Base-by-base conservation (phyloP, 2,888 invertebrate genomes). In the Trachelus stipa region DNA sequence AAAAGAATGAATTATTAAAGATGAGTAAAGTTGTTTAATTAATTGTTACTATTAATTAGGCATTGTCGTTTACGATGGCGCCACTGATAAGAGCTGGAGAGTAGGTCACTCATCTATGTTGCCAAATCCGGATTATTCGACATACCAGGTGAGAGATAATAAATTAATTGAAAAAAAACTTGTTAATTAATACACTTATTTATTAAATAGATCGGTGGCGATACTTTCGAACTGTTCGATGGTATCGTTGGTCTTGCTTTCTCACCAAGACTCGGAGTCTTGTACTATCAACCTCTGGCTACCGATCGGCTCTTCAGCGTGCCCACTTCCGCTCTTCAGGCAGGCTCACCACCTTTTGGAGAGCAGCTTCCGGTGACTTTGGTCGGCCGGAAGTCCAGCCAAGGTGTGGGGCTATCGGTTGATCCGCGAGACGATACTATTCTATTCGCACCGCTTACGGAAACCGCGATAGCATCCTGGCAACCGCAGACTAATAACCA, bases 331-430 rank as follows among this genome's bases (percentile, higher is more conserved):
- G 95, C 94, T 0, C 91, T 97, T 30, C 94, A 94, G 2, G 93
- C 95, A 1, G 97, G 97, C 0, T 96, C 97, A 0, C 93, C 94
- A 1, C 94, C 95, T 0, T 94, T 94, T 83, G 95, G 94, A 68
- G 94, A 95, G 73, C 94, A 95, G 82, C 90, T 97, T 76, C 96
- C 96, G 0, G 95, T 97, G 0, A 94, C 94, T 81, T 92, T 97
- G 73, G 96, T 96, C 23, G 97, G 97, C 0, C 95, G 95, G 87
- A 97, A 97, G 91, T 96, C 97, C 0, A 97, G 97, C 0, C 97
- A 97, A 90, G 97, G 97, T 6, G 93, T 97, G 11, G 96, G 95
- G 0, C 87, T 97, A 33, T 93, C 95, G 0, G 94, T 96, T 0
- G 95, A 96, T 82, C 94, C 95, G 0, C 92, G 93, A 0, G 96